These are phyloP conservation scores for Cetoscarus ocellatus DNA, from an alignment of 2,797 vertebrate genomes.

Conservation along the genomic window DNA sequence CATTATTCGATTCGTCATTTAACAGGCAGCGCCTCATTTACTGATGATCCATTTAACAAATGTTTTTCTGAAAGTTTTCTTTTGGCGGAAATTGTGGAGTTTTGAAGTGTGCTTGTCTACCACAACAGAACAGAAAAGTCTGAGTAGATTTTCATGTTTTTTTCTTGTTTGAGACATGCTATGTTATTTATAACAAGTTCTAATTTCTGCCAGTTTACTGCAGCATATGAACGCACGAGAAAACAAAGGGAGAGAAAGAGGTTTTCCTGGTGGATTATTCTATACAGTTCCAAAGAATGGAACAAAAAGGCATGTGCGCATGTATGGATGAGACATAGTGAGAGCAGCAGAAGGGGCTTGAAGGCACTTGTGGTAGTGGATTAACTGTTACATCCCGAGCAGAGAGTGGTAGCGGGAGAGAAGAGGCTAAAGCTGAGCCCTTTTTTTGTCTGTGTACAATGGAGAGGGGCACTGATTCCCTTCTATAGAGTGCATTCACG, in stretches of 20 bases:
- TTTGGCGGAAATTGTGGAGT: slow-evolving; percentile 59
- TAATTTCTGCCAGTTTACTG: slow-evolving; percentile 33
- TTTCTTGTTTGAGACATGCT: slow-evolving; percentile 27
- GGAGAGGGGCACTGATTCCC: slow-evolving; percentile 74
- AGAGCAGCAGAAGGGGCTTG: slow-evolving; percentile 72
- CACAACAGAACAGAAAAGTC: slow-evolving; percentile 13
- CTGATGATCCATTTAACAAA: slow-evolving; percentile 84
- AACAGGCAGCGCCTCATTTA: slow-evolving; percentile 85
- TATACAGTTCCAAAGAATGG: slow-evolving; percentile 2
- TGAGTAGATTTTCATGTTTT: slow-evolving; percentile 15
- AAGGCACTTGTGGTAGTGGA: slow-evolving; percentile 73
- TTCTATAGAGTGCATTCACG: slow-evolving; percentile 55
- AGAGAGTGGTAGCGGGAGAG: slow-evolving; percentile 61
- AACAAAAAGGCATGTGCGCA: slow-evolving; percentile 18
- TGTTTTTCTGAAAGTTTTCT: slow-evolving; percentile 77
- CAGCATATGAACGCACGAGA: slow-evolving; percentile 38
- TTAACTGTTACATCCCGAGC: slow-evolving; percentile 77
- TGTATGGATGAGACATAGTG: slow-evolving; percentile 44
- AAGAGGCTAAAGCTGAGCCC: slow-evolving; percentile 68
- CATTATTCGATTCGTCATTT: slow-evolving; percentile 86
- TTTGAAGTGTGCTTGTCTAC: slow-evolving; percentile 44
- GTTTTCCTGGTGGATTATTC: slow-evolving; percentile 45
- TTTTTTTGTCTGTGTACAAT: slow-evolving; percentile 54
- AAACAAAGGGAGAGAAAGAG: slow-evolving; percentile 41
- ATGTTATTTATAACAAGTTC: slow-evolving; percentile 21